phyloP scores from a whole-genome alignment of 2,888 invertebrate species.

The Philereme vetulata region DNA sequence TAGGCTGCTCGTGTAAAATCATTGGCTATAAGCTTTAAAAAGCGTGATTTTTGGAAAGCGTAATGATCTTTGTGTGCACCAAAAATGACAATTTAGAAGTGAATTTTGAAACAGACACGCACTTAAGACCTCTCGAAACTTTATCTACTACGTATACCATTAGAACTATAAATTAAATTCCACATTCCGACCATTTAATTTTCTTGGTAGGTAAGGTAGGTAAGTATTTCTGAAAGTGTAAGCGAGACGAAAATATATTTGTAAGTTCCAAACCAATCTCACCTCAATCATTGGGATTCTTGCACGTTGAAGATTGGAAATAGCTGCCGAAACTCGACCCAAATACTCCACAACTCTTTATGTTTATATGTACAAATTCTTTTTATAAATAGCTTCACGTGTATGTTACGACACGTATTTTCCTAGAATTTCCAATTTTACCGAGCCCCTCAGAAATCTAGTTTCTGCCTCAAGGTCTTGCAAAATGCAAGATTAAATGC shows the following conservation, averaged over 20 bases:
- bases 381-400: slow-evolving; percentile 37
- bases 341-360: slow-evolving; percentile 54
- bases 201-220: too few relatives aligned
- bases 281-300: slow-evolving; percentile 42
- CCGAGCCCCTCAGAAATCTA: slow-evolving; percentile 1
- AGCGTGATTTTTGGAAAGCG: too few relatives aligned
- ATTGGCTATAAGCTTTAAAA: too few relatives aligned
- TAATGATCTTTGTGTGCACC: too few relatives aligned
- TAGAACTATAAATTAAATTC: too few relatives aligned
- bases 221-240: slow-evolving; percentile 9
- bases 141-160: too few relatives aligned
- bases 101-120: too few relatives aligned
- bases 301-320: slow-evolving; percentile 67
- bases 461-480: slow-evolving; percentile 25
- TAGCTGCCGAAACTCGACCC: slow-evolving; percentile 67
- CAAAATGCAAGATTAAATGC: slow-evolving; percentile 34
- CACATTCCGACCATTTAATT: too few relatives aligned
- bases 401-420: slow-evolving; percentile 1
- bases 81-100: too few relatives aligned
- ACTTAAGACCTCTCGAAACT: too few relatives aligned
- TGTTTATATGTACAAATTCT: slow-evolving; percentile 43
- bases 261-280: slow-evolving; percentile 8
- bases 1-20: too few relatives aligned
- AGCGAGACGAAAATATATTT: slow-evolving; percentile 22
- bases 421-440: not conserved